Percentiles rank a stretch among this genome's conserved stretches.
These are phyloP conservation scores for Hyperoplus immaculatus DNA, from an alignment of 2,797 vertebrate genomes.

Conservation along the genomic window DNA sequence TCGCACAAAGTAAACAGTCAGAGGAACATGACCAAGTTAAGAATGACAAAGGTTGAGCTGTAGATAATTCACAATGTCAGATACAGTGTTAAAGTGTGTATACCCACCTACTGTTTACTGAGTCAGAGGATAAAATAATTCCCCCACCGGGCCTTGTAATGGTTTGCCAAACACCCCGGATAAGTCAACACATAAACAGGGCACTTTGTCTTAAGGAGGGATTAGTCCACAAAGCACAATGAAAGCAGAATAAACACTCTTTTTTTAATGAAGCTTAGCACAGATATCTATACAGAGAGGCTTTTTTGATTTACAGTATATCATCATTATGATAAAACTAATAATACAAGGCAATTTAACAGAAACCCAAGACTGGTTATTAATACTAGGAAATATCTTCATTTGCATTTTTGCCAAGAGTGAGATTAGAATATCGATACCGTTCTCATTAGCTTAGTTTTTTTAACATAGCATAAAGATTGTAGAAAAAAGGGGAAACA, in stretches of 20 bases:
- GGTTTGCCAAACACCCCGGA: slow-evolving; percentile 53
- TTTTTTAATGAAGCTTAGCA: not conserved
- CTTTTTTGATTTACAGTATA: not conserved
- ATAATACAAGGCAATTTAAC: not conserved
- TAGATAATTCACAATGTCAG: slow-evolving; percentile 52
- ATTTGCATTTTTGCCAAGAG: not conserved
- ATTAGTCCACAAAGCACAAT: not conserved
- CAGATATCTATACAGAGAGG: not conserved
- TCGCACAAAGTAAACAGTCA: slow-evolving; percentile 54
- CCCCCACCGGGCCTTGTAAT: slow-evolving; percentile 32
- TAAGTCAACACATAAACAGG: not conserved
- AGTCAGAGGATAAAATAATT: slow-evolving; percentile 32
- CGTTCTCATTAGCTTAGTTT: not conserved
- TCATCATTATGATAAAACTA: not conserved
- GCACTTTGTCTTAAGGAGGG: not conserved
- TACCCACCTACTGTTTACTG: slow-evolving; percentile 18
- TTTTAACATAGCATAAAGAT: too few species aligned
- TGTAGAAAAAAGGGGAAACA: not conserved
- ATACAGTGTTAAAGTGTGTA: slow-evolving; percentile 43
- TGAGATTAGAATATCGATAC: not conserved
- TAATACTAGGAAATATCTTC: not conserved
- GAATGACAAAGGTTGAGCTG: slow-evolving; percentile 42
- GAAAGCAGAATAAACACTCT: not conserved
- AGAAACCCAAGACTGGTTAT: not conserved
- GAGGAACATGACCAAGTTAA: slow-evolving; percentile 52